Evolutionary conservation across 2,113 vertebrate species (phyloP).

Genomic region (Forbesichthys papilliferus): DNA sequence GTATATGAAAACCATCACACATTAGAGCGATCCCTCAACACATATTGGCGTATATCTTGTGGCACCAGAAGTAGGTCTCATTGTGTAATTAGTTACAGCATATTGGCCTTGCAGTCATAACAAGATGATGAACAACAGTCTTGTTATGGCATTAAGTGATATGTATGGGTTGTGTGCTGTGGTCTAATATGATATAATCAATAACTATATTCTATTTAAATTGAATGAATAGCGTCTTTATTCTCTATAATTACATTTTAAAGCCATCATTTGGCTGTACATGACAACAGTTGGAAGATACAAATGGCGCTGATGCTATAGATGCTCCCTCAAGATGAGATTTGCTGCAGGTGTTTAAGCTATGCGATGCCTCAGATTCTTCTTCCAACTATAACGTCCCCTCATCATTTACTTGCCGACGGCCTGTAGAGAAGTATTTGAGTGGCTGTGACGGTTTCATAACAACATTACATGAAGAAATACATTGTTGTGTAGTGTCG

Average conservation of each 20-base stretch:
- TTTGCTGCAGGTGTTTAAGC: constrained; percentile 32
- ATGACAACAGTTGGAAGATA: constrained; percentile 15
- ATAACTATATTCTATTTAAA: neutral
- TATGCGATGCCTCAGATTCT: constrained; percentile 35
- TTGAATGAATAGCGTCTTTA: too few species aligned
- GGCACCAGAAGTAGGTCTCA: constrained; percentile 30
- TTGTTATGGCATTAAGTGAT: neutral
- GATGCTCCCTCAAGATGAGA: constrained; percentile 24
- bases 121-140: neutral
- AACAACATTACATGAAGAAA: constrained; percentile 18
- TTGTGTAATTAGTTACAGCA: neutral
- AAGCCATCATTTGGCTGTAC: too few species aligned
- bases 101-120: neutral
- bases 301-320: neutral
- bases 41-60: constrained; percentile 39
- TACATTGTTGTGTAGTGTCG: neutral
- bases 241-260: too few species aligned
- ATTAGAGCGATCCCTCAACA: constrained; percentile 45
- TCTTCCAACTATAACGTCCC: constrained; percentile 49
- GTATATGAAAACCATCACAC: constrained; percentile 36
- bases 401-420: constrained; percentile 72
- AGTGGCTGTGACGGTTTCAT: constrained; percentile 66
- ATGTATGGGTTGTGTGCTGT: neutral
- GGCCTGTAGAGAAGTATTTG: constrained; percentile 79
- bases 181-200: neutral